Evolutionary conservation across 2,113 vertebrate genomes (phyloP).

Genomic region (Cranoglanis bouderius): DNA sequence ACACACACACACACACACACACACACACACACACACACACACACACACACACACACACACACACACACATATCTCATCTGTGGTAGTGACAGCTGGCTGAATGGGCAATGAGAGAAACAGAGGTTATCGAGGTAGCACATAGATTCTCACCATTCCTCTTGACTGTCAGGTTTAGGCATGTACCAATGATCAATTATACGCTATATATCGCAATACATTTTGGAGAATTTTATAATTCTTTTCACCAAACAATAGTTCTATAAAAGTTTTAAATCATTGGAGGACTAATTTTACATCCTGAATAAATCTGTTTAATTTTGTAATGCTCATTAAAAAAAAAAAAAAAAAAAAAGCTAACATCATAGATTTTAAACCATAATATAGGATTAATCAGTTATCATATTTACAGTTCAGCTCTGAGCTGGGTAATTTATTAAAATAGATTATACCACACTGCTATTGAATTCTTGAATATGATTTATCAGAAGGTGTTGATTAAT

Average conservation of each 20-base stretch:
- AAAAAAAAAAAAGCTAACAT: too few species aligned
- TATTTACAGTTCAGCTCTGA: not conserved
- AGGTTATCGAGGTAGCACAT: not conserved
- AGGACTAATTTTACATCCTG: not conserved
- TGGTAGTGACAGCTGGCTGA: not conserved
- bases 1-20: slow-evolving; percentile 17
- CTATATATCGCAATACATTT: not conserved
- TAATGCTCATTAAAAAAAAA: too few species aligned
- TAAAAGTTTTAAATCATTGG: not conserved
- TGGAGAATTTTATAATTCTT: not conserved
- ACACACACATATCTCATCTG: slow-evolving; percentile 11
- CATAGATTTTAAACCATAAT: not conserved
- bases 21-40: slow-evolving; percentile 30
- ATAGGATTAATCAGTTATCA: not conserved
- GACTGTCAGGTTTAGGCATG: not conserved
- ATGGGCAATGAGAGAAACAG: slow-evolving; percentile 29
- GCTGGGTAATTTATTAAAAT: too few species aligned
- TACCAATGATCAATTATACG: not conserved
- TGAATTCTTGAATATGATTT: not conserved
- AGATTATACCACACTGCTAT: not conserved
- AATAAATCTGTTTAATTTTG: too few species aligned
- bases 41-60: slow-evolving; percentile 17
- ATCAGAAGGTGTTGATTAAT: not conserved
- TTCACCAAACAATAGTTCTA: not conserved
- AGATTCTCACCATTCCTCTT: not conserved